Percentiles rank a stretch among this genome's conserved stretches.
Conservation (phyloP, 2,113 vertebrate genomes). For the Stercorarius parasiticus region DNA sequence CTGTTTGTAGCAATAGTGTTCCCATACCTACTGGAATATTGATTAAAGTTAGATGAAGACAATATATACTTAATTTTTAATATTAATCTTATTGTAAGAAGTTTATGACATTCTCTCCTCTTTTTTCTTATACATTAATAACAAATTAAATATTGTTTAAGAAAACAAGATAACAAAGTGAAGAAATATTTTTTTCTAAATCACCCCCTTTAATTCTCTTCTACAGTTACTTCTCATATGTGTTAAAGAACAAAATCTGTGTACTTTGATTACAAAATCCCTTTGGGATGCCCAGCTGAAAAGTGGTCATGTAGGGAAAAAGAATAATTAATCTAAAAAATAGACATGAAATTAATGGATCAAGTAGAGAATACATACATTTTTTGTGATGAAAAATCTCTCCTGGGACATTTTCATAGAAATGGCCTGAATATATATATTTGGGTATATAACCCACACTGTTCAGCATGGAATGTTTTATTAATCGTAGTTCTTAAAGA, state of each 20-base stretch:
- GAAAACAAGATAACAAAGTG: neutral
- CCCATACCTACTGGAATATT: neutral
- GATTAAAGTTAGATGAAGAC: neutral
- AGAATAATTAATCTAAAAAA: conserved; percentile 58
- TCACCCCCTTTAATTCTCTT: conserved; percentile 25
- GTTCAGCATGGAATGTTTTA: conserved; percentile 77
- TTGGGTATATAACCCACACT: conserved; percentile 58
- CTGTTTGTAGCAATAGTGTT: neutral
- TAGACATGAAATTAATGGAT: conserved; percentile 26
- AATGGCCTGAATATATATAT: conserved; percentile 63
- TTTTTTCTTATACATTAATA: conserved; percentile 31
- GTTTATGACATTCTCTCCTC: neutral
- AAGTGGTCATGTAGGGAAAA: conserved; percentile 25
- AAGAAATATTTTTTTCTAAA: conserved; percentile 13
- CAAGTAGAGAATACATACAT: conserved; percentile 2
- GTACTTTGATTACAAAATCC: conserved; percentile 1
- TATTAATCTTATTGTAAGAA: neutral
- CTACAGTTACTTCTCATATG: neutral
- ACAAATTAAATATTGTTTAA: conserved; percentile 42
- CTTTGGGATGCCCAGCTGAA: conserved; percentile 40
- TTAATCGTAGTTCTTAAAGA: conserved; percentile 79
- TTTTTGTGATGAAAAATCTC: conserved; percentile 39
- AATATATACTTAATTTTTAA: neutral
- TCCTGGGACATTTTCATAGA: conserved; percentile 51
- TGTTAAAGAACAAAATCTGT: conserved; percentile 1